Evolutionary conservation across 2,888 invertebrate species (phyloP).

Genomic region (Bombylius major): DNA sequence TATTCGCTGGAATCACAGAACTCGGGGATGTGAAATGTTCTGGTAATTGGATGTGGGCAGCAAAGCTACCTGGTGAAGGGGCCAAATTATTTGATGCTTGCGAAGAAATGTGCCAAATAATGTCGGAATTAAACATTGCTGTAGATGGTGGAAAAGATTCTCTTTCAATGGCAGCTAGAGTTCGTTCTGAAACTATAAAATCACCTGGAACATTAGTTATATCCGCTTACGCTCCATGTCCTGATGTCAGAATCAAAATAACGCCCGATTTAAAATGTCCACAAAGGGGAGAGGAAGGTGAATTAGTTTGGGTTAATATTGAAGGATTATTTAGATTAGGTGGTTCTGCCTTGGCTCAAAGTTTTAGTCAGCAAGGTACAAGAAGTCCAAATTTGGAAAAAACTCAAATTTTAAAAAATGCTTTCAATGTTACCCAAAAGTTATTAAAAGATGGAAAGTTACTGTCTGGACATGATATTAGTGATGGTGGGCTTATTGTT

Average conservation of each 20-base stretch:
- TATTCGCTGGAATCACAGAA: slow-evolving; percentile 52
- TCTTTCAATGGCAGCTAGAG: slow-evolving; percentile 89
- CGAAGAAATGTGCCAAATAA: slow-evolving; percentile 71
- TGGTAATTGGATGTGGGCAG: slow-evolving; percentile 99
- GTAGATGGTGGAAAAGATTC: slow-evolving; percentile 97
- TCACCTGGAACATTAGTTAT: slow-evolving; percentile 85
- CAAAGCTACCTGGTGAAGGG: slow-evolving; percentile 87
- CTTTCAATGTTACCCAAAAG: slow-evolving; percentile 74
- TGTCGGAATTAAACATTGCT: slow-evolving; percentile 70
- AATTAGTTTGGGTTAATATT: slow-evolving; percentile 66
- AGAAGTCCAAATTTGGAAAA: slow-evolving; percentile 68
- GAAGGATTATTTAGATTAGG: slow-evolving; percentile 69
- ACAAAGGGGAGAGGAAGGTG: slow-evolving; percentile 44
- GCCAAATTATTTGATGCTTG: slow-evolving; percentile 80
- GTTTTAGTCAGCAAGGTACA: slow-evolving; percentile 71
- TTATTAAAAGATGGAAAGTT: slow-evolving; percentile 48
- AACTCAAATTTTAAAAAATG: slow-evolving; percentile 50
- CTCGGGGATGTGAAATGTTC: slow-evolving; percentile 89
- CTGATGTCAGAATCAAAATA: slow-evolving; percentile 69
- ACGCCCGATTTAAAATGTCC: slow-evolving; percentile 85
- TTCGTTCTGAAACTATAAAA: slow-evolving; percentile 54
- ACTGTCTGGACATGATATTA: slow-evolving; percentile 85
- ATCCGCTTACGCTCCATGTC: slow-evolving; percentile 93
- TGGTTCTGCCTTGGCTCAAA: slow-evolving; percentile 87
- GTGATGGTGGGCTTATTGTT: slow-evolving; percentile 89